A percentile compares a stretch with the other conserved stretches of the same genome.
These are phyloP conservation scores for Callopanchax toddi DNA, from an alignment of 2,113 vertebrate genomes.

Conservation along the genomic window DNA sequence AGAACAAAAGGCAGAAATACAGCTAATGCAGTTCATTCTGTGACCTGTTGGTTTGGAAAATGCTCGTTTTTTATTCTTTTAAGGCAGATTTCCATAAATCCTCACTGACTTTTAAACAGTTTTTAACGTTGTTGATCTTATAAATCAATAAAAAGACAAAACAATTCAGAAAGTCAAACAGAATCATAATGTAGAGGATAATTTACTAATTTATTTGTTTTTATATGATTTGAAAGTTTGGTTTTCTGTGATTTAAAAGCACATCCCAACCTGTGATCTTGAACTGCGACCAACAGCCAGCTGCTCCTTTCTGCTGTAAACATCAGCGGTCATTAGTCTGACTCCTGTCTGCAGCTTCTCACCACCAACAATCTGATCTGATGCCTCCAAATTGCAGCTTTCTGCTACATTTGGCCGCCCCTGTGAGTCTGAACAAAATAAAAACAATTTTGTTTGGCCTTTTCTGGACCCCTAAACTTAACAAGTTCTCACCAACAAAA, in stretches of 20 bases:
- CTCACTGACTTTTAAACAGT: no score
- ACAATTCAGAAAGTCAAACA: no score
- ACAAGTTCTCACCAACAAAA: constrained; percentile 49
- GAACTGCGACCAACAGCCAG: neutral
- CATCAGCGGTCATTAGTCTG: constrained; percentile 35
- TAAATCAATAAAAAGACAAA: neutral
- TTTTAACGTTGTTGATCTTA: no score
- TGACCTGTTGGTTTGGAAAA: no score
- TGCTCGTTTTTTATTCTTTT: no score
- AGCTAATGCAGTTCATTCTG: no score
- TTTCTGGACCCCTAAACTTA: constrained; percentile 34
- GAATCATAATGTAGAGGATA: no score
- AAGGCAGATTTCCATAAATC: no score
- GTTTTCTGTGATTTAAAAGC: neutral
- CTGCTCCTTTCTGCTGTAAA: constrained; percentile 10
- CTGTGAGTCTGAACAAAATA: constrained; percentile 33
- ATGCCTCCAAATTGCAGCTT: constrained; percentile 51
- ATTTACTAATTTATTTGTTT: neutral
- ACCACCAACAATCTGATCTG: constrained; percentile 31
- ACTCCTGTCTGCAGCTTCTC: constrained; percentile 16
- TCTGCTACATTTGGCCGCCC: constrained; percentile 26
- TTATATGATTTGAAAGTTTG: neutral
- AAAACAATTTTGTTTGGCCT: constrained; percentile 48
- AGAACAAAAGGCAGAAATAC: no score
- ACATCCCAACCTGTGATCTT: constrained; percentile 28